phyloP scores from a whole-genome alignment of 1,140 invertebrate species.

The Phortica variegata region DNA sequence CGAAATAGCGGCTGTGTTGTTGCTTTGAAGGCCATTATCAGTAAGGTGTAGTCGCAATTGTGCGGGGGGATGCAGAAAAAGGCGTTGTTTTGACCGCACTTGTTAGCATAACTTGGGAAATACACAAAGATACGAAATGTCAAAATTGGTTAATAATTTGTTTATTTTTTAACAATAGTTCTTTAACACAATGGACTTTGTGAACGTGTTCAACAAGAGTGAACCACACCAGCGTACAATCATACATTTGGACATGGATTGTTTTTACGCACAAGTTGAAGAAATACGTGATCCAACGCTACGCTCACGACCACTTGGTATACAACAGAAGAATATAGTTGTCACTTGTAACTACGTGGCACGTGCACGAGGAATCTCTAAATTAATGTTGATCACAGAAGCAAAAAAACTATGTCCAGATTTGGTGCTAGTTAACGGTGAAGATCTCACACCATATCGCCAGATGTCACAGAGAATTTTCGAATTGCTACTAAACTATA shows the following conservation, averaged over 20 bases:
- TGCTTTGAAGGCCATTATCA: neutral
- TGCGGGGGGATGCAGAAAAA: neutral
- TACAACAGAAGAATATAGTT: slow-evolving; percentile 78
- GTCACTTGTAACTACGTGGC: slow-evolving; percentile 81
- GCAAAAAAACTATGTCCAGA: slow-evolving; percentile 69
- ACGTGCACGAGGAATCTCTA: slow-evolving; percentile 68
- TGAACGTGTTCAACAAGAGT: slow-evolving; percentile 40
- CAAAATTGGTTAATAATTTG: neutral
- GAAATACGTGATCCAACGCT: slow-evolving; percentile 69
- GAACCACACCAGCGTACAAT: slow-evolving; percentile 59
- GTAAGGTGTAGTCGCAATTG: slow-evolving; percentile 2
- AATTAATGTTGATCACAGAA: slow-evolving; percentile 72
- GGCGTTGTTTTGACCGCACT: slow-evolving; percentile 9
- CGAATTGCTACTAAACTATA: slow-evolving; percentile 67
- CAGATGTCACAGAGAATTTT: slow-evolving; percentile 70
- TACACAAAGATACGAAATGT: neutral
- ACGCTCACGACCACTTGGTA: slow-evolving; percentile 67
- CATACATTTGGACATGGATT: slow-evolving; percentile 76
- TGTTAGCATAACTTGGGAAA: slow-evolving; percentile 1
- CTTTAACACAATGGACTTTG: slow-evolving; percentile 47
- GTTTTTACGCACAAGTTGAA: slow-evolving; percentile 83
- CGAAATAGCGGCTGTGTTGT: slow-evolving; percentile 14
- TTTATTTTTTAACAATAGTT: slow-evolving; percentile 21
- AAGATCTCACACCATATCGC: slow-evolving; percentile 74
- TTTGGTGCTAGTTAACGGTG: slow-evolving; percentile 70